Evolutionary conservation across 2,113 vertebrate genomes (phyloP).

Genomic region (Stigmatopora argus): DNA sequence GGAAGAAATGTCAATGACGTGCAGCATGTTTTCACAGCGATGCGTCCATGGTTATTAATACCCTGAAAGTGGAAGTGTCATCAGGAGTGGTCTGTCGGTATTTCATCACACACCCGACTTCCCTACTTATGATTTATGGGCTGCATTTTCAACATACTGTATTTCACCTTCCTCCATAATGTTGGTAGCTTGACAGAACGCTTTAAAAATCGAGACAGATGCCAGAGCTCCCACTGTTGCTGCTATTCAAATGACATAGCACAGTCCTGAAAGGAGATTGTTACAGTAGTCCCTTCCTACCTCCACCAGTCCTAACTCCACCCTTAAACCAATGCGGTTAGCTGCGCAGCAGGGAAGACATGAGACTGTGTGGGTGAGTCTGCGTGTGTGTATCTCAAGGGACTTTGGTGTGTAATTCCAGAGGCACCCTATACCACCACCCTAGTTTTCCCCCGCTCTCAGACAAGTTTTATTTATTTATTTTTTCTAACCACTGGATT

Average conservation of each 20-base stretch:
- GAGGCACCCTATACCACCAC: slow-evolving; percentile 62
- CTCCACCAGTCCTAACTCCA: slow-evolving; percentile 50
- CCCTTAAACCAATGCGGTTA: slow-evolving; percentile 61
- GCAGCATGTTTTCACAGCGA: slow-evolving; percentile 16
- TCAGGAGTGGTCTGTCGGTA: slow-evolving; percentile 25
- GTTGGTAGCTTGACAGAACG: slow-evolving; percentile 29
- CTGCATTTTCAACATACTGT: slow-evolving; percentile 21
- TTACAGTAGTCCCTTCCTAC: slow-evolving; percentile 43
- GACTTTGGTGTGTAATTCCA: slow-evolving; percentile 65
- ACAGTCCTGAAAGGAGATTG: slow-evolving; percentile 47
- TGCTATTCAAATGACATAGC: slow-evolving; percentile 47
- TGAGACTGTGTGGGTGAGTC: slow-evolving; percentile 27
- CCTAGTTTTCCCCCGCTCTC: slow-evolving; percentile 59
- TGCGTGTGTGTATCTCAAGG: slow-evolving; percentile 22
- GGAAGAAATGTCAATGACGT: slow-evolving; percentile 41
- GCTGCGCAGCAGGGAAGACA: slow-evolving; percentile 48
- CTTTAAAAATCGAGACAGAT: slow-evolving; percentile 41
- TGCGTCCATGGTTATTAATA: slow-evolving; percentile 13
- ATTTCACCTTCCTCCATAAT: slow-evolving; percentile 2
- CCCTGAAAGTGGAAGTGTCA: slow-evolving; percentile 16
- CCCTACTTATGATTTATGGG: slow-evolving; percentile 21
- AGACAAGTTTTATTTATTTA: slow-evolving; percentile 62
- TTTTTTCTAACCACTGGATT: slow-evolving; percentile 68
- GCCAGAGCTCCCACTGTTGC: slow-evolving; percentile 24
- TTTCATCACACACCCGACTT: slow-evolving; percentile 23